Evolutionary conservation across 2,797 vertebrate genomes (phyloP), one percentile per base, ranked within the genome.

Genomic region (Percopsis omiscomaycus): DNA sequence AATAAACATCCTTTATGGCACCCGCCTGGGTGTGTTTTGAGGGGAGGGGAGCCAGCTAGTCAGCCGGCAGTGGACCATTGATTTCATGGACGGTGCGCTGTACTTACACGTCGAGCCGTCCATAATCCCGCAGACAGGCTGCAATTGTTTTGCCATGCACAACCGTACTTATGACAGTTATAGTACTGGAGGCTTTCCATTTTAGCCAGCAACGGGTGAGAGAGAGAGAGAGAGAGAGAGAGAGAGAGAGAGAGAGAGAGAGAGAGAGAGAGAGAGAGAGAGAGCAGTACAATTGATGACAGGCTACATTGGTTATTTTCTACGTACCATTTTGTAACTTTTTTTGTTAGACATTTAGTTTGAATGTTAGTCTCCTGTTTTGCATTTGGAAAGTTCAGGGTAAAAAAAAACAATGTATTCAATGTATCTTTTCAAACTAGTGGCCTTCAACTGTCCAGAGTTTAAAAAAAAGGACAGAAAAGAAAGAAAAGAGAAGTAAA

Each of bases 1-100:
- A 88, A 90, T 90, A 91, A 88, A 91, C 81, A 84, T 84, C 84
- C 87, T 91, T 90, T 89, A 89, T 89, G 73, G 85, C 66, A 54
- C 73, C 76, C 75, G 73, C 60, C 74, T 79, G 81, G 72, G 65
- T 81, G 76, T 84, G 78, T 82, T 83, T 84, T 79, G 73, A 83
- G 61, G 59, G 63, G 59, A 37, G 55, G 45, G 22, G 69, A 86
- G 71, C 71, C 74, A 78, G 74, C 73, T 74, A 74, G 79, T 71
- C 66, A 83, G 75, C 70, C 73, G 82, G 75, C 79, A 83, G 73
- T 64, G 77, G 78, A 66, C 78, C 78, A 86, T 78, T 88, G 88
- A 89, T 90, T 89, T 88, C 72, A 83, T 82, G 65, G 77, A 80
- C 59, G 71, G 49, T 27, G 64, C 51, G 59, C 69, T 73, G 62